Conservation (phyloP, 2,888 invertebrate species). For the Desoria tigrina region DNA sequence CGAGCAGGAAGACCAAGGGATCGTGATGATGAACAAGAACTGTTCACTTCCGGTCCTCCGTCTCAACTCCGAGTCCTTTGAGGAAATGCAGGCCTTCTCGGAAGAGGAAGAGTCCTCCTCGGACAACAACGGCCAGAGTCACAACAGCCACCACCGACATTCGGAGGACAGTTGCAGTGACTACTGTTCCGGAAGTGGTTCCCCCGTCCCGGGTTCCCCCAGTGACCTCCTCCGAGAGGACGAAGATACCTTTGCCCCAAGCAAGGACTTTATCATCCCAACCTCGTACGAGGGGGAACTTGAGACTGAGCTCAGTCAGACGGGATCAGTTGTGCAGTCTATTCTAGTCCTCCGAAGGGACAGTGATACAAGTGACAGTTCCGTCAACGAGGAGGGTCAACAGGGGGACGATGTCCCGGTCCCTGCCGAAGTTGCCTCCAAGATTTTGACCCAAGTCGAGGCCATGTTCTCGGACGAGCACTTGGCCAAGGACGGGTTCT, state of each 20-base stretch:
- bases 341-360: constrained; percentile 22
- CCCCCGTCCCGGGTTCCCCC: background rate
- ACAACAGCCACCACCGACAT: constrained; percentile 8
- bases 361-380: constrained; percentile 35
- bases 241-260: background rate
- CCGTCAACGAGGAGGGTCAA: constrained; percentile 10
- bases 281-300: no score
- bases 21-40: no score
- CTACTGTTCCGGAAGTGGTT: constrained; percentile 5
- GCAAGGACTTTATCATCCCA: no score
- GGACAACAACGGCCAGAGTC: constrained; percentile 31
- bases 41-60: no score
- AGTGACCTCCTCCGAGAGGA: background rate
- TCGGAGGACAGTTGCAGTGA: constrained; percentile 9
- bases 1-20: no score
- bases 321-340: background rate
- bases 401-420: constrained; percentile 10
- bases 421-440: constrained; percentile 66
- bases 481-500: constrained; percentile 91
- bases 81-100: constrained; percentile 1
- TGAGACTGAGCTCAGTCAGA: constrained; percentile 20
- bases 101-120: constrained; percentile 14
- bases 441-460: constrained; percentile 85
- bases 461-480: constrained; percentile 95
- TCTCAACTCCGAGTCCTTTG: background rate